Conservation (phyloP, 1,140 invertebrate species). For the Drusus annulatus region DNA sequence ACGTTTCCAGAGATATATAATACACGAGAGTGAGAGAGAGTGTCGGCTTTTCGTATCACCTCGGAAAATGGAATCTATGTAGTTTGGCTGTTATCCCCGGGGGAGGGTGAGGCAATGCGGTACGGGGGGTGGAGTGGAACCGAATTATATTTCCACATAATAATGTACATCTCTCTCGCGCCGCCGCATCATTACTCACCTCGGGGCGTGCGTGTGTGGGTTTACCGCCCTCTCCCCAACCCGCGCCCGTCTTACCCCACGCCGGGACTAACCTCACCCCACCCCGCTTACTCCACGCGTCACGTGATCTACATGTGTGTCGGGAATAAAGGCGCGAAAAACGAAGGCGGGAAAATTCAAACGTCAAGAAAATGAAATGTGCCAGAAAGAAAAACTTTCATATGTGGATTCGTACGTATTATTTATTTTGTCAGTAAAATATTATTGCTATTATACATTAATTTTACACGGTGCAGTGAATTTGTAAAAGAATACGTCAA, state of each 20-base stretch:
- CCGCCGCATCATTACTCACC: conserved; percentile 56
- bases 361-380: conserved; percentile 34
- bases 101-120: background rate
- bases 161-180: conserved; percentile 53
- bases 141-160: conserved; percentile 58
- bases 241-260: background rate
- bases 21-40: background rate
- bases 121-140: conserved; percentile 33
- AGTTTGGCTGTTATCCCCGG: conserved; percentile 39
- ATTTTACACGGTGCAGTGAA: too few species aligned
- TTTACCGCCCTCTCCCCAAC: background rate
- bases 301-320: conserved; percentile 32
- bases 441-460: background rate
- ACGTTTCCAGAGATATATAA: too few species aligned
- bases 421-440: conserved; percentile 1
- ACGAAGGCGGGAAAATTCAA: conserved; percentile 13
- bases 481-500: too few species aligned
- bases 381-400: conserved; percentile 3
- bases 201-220: conserved; percentile 25
- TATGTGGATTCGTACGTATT: background rate
- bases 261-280: background rate
- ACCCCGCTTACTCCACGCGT: background rate
- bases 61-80: conserved; percentile 43
- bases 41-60: conserved; percentile 37
- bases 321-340: conserved; percentile 29